Evolutionary conservation across 2,113 vertebrate genomes (phyloP).

Genomic region (Malurus alboscapulatus): DNA sequence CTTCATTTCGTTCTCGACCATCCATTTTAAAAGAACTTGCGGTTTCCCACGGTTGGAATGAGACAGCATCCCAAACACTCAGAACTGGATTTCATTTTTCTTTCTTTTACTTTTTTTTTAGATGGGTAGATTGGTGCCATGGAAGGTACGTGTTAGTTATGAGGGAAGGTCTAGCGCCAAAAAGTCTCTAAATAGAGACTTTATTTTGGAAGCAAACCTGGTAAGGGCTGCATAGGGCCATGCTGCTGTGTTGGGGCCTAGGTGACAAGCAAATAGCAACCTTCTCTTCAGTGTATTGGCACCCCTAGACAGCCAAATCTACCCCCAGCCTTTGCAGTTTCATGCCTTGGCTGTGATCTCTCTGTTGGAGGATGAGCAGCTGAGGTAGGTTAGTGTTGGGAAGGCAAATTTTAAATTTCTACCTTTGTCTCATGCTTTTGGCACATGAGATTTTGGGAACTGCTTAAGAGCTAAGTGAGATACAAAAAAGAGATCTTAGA

Average conservation of each 20-base stretch:
- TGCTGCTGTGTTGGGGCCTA: not conserved
- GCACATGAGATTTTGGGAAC: not conserved
- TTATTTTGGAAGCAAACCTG: not conserved
- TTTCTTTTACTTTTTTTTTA: not conserved
- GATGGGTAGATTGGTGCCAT: rapidly evolving
- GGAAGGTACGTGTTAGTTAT: rapidly evolving
- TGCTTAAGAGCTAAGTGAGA: not conserved
- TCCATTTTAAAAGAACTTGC: too few relatives aligned
- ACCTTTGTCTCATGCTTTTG: not conserved
- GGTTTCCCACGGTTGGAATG: too few relatives aligned
- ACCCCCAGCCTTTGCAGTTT: not conserved
- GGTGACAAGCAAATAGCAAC: not conserved
- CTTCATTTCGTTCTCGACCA: too few relatives aligned
- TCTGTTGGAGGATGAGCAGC: not conserved
- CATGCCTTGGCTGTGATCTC: not conserved
- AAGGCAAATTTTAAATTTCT: not conserved
- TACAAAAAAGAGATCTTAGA: rapidly evolving
- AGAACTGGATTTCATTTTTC: rapidly evolving
- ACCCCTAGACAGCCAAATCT: not conserved
- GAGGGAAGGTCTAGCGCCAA: not conserved
- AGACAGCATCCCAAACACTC: not conserved
- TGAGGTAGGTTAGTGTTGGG: not conserved
- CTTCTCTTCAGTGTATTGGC: not conserved
- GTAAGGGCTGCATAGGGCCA: rapidly evolving
- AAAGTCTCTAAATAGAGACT: not conserved